Percentiles rank a stretch among this genome's conserved stretches.
These are phyloP conservation scores for Harpalus rubripes DNA, from an alignment of 2,888 invertebrate species.

Conservation along the genomic window DNA sequence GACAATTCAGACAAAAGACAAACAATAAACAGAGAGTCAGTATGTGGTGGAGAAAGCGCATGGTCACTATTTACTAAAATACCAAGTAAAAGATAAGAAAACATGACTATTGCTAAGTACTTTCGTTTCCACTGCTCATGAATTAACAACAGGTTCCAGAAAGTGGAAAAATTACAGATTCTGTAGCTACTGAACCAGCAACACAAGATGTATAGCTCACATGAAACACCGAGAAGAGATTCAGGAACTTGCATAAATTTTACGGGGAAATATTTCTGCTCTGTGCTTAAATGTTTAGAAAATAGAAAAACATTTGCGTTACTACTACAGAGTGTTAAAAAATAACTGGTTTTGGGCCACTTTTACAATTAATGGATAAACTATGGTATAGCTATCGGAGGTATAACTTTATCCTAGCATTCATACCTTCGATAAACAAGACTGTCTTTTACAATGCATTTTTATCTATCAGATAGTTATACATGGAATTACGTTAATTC, in stretches of 20 bases:
- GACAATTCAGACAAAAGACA: conserved; percentile 22
- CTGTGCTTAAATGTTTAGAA: background rate
- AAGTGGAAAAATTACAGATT: conserved; percentile 42
- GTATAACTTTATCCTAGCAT: no score
- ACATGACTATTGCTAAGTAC: conserved; percentile 24
- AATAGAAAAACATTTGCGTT: background rate
- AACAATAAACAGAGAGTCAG: conserved; percentile 32
- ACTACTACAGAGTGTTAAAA: no score
- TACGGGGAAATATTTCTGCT: background rate
- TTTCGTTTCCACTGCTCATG: conserved; percentile 40
- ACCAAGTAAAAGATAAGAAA: conserved; percentile 18
- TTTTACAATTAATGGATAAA: no score
- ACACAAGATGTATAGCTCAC: conserved; percentile 2
- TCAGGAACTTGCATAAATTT: background rate
- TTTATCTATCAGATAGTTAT: no score
- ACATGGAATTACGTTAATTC: no score
- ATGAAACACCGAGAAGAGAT: background rate
- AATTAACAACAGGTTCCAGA: conserved; percentile 40
- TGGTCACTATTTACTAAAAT: conserved; percentile 44
- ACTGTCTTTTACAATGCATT: no score
- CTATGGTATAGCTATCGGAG: no score
- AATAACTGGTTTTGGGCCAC: no score
- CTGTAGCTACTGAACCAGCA: conserved; percentile 30
- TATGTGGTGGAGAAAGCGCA: conserved; percentile 22
- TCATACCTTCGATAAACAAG: no score